Percentiles rank a stretch among this genome's conserved stretches.
These are phyloP conservation scores for Aplysina aerophoba DNA, from an alignment of 37 sponge, comb jelly and placozoan genomes.

Conservation along the genomic window DNA sequence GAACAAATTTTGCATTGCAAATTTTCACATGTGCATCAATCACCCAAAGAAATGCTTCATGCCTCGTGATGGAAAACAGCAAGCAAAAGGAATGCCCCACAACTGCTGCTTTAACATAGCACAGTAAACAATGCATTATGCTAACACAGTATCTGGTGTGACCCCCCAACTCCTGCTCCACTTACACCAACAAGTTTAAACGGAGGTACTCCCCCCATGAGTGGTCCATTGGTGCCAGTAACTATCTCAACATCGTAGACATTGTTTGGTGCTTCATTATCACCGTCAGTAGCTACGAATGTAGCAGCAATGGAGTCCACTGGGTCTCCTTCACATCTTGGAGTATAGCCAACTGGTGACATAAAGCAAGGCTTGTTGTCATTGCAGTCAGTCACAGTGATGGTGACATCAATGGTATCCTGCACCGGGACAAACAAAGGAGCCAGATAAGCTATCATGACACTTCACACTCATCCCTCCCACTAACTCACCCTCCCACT, in stretches of 20 bases:
- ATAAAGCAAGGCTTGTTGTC: slow-evolving; percentile 53
- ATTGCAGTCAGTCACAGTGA: slow-evolving; percentile 49
- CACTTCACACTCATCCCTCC: no score
- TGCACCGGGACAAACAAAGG: background rate
- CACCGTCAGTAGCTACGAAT: background rate
- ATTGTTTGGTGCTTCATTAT: background rate
- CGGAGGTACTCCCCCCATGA: background rate
- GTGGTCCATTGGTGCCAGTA: slow-evolving; percentile 27
- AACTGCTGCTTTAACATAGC: no score
- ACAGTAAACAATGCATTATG: background rate
- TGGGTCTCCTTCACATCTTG: background rate
- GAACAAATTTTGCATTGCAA: no score
- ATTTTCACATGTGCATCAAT: no score
- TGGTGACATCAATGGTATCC: background rate
- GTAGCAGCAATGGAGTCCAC: background rate
- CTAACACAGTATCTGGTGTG: background rate
- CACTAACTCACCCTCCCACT: no score
- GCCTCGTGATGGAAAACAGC: no score
- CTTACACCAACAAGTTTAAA: background rate
- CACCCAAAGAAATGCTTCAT: no score
- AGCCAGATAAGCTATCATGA: no score
- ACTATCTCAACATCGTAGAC: slow-evolving; percentile 17
- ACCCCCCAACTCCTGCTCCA: background rate
- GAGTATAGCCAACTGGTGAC: background rate
- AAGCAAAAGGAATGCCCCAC: no score